Conservation (phyloP, 2,113 vertebrate genomes). For the Orcinus orca region DNA sequence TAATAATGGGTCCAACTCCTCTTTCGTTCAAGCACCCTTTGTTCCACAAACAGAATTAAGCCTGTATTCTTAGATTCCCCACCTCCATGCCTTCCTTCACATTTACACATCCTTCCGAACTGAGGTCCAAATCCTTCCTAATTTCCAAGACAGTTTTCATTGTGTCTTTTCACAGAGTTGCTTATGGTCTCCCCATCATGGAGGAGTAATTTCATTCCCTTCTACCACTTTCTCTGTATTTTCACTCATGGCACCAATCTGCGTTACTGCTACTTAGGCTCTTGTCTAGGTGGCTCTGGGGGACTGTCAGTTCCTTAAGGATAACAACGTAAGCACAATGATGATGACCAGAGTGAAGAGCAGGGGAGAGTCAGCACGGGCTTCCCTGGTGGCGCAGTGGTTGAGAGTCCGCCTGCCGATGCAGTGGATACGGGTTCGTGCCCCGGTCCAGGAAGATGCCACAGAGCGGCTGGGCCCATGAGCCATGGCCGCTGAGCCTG, state of each 20-base stretch:
- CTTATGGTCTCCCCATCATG: background rate
- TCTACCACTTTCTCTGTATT: background rate
- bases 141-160: background rate
- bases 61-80: rapidly evolving
- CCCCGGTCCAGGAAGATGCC: too few species aligned
- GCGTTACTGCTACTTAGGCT: too few species aligned
- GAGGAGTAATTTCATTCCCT: background rate
- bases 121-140: background rate
- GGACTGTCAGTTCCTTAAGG: background rate
- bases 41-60: background rate
- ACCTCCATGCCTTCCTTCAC: rapidly evolving
- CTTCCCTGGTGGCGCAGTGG: too few species aligned
- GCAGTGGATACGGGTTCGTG: too few species aligned
- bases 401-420: too few species aligned
- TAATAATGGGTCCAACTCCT: background rate
- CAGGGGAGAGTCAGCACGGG: background rate
- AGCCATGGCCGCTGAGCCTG: too few species aligned
- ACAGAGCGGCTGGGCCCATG: too few species aligned
- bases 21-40: background rate
- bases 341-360: background rate
- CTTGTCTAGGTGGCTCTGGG: background rate
- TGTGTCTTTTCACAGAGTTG: background rate
- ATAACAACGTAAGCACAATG: background rate
- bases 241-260: background rate
- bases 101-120: background rate